Evolutionary conservation across 2,797 vertebrate genomes (phyloP).

Genomic region (Prunella strophiata): DNA sequence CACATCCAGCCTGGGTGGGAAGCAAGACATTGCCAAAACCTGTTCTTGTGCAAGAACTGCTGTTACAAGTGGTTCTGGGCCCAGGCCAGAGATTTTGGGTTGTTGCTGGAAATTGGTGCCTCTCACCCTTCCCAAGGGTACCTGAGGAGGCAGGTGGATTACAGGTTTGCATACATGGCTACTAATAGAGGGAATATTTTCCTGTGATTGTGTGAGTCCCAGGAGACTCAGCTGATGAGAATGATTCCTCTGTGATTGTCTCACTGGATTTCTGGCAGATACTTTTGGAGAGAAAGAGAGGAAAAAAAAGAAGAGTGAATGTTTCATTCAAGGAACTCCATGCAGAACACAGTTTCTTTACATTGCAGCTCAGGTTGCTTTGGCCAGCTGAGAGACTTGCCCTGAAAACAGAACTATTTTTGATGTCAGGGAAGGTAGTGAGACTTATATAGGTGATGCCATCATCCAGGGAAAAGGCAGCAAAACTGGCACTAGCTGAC

Average conservation of each 20-base stretch:
- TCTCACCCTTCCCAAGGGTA: background rate
- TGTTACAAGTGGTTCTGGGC: background rate
- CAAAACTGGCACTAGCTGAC: background rate
- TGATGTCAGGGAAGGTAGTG: background rate
- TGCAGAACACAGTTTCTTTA: background rate
- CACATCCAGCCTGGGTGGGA: background rate
- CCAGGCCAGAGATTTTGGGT: background rate
- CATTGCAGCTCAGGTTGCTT: background rate
- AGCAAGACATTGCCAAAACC: background rate
- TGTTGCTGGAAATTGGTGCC: background rate
- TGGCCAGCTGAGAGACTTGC: background rate
- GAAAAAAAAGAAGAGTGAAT: background rate
- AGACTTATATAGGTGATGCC: background rate
- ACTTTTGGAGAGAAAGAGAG: background rate
- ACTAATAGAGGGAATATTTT: background rate
- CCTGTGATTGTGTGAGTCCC: background rate
- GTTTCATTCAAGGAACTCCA: background rate
- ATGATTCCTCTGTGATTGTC: background rate
- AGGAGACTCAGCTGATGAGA: background rate
- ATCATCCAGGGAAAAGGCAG: background rate
- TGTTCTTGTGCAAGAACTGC: background rate
- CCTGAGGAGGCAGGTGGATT: background rate
- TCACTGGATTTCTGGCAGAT: background rate
- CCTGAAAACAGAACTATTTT: background rate
- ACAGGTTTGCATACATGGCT: fast-evolving